Evolutionary conservation across 1,140 invertebrate species (phyloP).

Genomic region (Homalodisca vitripennis): DNA sequence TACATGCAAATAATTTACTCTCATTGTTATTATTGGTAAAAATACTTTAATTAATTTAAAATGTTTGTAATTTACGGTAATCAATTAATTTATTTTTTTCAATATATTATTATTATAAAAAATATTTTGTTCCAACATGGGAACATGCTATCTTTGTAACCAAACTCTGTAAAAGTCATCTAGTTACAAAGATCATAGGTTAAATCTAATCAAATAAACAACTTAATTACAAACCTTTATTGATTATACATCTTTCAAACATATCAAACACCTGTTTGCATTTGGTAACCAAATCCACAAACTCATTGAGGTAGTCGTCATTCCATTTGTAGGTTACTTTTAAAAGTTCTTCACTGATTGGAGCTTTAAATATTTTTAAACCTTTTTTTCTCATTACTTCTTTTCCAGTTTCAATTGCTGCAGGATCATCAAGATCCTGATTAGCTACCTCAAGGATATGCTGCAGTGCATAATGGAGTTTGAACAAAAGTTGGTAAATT

Average conservation of each 20-base stretch:
- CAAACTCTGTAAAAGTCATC: too few relatives aligned
- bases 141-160: too few relatives aligned
- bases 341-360: constrained; percentile 5
- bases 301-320: not conserved
- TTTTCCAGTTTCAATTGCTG: not conserved
- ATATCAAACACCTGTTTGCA: constrained; percentile 1
- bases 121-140: too few relatives aligned
- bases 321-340: constrained; percentile 8
- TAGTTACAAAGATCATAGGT: too few relatives aligned
- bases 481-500: constrained; percentile 9
- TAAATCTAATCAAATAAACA: too few relatives aligned
- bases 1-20: too few relatives aligned
- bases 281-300: not conserved
- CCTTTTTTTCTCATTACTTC: not conserved
- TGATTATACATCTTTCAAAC: constrained; percentile 6
- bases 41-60: too few relatives aligned
- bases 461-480: not conserved
- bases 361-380: not conserved
- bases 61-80: too few relatives aligned
- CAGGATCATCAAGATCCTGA: not conserved
- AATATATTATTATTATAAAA: too few relatives aligned
- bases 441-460: not conserved
- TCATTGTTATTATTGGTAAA: too few relatives aligned
- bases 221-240: constrained; percentile 3
- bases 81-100: too few relatives aligned